Base-by-base conservation (phyloP, 2,797 vertebrate genomes). In the Nannoperca obscura region DNA sequence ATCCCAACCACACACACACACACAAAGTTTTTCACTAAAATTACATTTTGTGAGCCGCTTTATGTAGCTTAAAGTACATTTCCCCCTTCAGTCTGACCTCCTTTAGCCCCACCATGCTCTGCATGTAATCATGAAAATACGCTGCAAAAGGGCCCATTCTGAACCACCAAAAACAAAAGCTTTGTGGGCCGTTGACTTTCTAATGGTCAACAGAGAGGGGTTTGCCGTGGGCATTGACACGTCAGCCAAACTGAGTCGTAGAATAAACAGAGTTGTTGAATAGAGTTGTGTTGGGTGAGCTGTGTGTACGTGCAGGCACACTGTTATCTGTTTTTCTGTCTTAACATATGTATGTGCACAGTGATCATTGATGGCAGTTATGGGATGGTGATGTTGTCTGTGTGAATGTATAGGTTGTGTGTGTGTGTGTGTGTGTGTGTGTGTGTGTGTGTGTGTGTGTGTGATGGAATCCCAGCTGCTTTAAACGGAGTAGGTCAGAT, bases 401-500 rank as follows among this genome's bases (percentile, higher is more conserved):
- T 53, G 10, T 46, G 54, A 32, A 7, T 40, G 22, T 59, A 36
- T 75, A n/a, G 46, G 50, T 74, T 63, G 50, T 20, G 24, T 27
- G 24, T 19, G 71, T 73, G 82, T 86, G 84, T 19, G 71, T 73
- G 82, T 86, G 84, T 19, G 71, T 73, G 82, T 86, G 84, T 36
- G 7, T 54, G 36, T 46, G 24, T 32, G 32, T 68, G 58, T 42
- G 70, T 40, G 40, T 32, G 47, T 50, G 58, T 19, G 71, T 73
- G 82, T 86, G 84, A 74, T 79, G 76, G 75, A 82, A 88, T 85
- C 81, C 70, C 71, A 74, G 76, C 78, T 82, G 76, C 72, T 65
- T 88, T 68, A 92, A 92, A 86, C 87, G 38, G 82, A 90, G 78
- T 38, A 88, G 65, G 88, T 92, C 88, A 87, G 75, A 81, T 34